Base-by-base conservation (phyloP, 2,888 invertebrate species). In the Torymus texanus region DNA sequence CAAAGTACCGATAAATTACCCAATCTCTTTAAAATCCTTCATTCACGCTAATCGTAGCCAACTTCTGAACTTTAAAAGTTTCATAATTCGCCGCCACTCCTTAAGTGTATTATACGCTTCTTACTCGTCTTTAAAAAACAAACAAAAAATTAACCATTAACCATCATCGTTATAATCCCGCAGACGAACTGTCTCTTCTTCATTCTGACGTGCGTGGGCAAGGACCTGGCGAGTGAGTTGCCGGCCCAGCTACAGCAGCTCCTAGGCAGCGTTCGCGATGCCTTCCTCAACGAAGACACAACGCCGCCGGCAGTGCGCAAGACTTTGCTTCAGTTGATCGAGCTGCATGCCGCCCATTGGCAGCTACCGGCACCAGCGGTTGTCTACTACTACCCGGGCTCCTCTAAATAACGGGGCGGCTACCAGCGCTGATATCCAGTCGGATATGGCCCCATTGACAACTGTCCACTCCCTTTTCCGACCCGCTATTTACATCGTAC, bases 271-370 rank as follows among this genome's bases (percentile, higher is more conserved):
- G 95, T 97, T 61, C 93, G 97, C 75, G 97, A 97, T 91, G 96
- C 96, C 11, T 97, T 97, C 91, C 92, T 97, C 84, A 94, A 93
- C 88, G 93, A 94, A 14, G 93, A 93, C 61, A 93, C 92, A 53
- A 94, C 95, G 18, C 93, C 95, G 68, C 94, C 95, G 2, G 93
- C 94, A 83, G 95, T 96, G 82, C 94, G 96, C 84, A 95, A 96
- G 88, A 97, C 96, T 1, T 92, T 97, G 79, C 92, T 97, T 82
- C 97, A 97, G 91, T 92, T 97, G 78, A 97, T 97, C 84, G 97
- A 97, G 90, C 92, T 97, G 77, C 96, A 96, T 90, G 97, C 97
- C 1, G 95, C 96, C 0, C 94, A 95, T 90, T 97, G 97, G 97
- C 96, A 96, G 89, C 92, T 97, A 83, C 95, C 97, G 21, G 96